Percentiles rank a stretch among this genome's conserved stretches.
These are phyloP conservation scores for Brachypodius melanocephalos DNA, from an alignment of 2,113 vertebrate species.

Conservation along the genomic window DNA sequence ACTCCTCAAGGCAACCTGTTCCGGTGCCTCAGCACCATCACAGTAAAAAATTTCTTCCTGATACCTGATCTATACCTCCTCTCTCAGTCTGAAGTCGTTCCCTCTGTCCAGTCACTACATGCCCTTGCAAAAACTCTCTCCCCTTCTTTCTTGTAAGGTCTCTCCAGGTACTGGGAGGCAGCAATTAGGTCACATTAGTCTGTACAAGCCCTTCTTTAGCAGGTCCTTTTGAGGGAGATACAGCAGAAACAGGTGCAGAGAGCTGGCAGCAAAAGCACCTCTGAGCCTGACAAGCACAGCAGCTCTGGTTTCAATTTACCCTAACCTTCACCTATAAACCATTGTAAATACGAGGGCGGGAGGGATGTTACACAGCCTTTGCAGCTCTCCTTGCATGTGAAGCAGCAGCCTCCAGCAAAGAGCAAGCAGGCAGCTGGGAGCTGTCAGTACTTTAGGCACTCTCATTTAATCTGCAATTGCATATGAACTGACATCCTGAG, in stretches of 20 bases:
- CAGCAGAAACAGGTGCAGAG: neutral
- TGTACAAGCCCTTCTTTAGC: neutral
- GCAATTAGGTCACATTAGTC: neutral
- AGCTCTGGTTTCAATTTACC: neutral
- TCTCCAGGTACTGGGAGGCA: neutral
- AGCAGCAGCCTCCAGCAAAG: neutral
- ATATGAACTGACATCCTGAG: neutral
- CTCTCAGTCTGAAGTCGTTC: neutral
- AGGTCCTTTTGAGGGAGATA: neutral
- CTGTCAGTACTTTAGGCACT: neutral
- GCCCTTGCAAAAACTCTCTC: neutral
- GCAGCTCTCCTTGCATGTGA: neutral
- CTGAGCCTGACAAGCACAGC: neutral
- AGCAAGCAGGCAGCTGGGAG: neutral
- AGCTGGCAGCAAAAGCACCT: neutral
- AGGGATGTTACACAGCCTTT: neutral
- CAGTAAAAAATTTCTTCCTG: neutral
- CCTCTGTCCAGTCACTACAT: neutral
- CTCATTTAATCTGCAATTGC: neutral
- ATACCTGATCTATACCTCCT: neutral
- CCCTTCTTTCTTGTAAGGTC: neutral
- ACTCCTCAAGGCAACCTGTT: neutral
- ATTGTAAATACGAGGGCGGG: neutral
- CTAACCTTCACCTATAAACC: neutral
- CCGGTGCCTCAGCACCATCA: neutral